Conservation (phyloP, 1,140 invertebrate species). For the Trichoplusia ni region DNA sequence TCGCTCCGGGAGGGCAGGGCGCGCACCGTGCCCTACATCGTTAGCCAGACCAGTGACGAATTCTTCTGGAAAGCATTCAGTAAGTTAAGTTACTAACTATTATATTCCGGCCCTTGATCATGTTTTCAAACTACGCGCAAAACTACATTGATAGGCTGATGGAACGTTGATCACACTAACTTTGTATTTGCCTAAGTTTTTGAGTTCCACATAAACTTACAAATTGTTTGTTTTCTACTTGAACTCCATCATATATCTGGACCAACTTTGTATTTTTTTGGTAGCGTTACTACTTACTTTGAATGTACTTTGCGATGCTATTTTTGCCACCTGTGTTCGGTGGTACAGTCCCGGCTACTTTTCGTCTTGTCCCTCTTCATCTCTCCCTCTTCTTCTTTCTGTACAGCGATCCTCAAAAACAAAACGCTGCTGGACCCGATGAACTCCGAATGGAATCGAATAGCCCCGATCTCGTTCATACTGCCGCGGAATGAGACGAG, state of each 20-base stretch:
- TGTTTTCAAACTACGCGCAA: not conserved
- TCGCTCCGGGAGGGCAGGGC: conserved; percentile 83
- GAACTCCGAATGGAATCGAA: conserved; percentile 50
- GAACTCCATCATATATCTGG: no score
- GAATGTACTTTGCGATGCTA: no score
- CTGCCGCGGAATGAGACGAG: conserved; percentile 36
- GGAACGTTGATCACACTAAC: no score
- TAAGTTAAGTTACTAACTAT: conserved; percentile 41
- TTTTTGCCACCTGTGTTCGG: no score
- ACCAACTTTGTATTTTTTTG: no score
- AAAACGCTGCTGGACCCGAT: conserved; percentile 44
- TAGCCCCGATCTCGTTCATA: conserved; percentile 55
- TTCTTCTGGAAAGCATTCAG: conserved; percentile 75
- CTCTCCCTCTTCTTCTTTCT: not conserved
- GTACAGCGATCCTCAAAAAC: conserved; percentile 50
- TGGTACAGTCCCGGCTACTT: not conserved
- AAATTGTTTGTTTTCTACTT: no score
- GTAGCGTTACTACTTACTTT: no score
- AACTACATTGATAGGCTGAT: no score
- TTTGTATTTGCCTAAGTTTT: no score
- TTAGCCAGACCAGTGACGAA: conserved; percentile 85
- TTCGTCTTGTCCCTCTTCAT: not conserved
- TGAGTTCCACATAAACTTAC: no score
- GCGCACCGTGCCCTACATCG: conserved; percentile 85
- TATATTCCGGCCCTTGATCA: not conserved